These are phyloP conservation scores for Botia almorhae DNA, from an alignment of 2,797 vertebrate species.

Conservation along the genomic window DNA sequence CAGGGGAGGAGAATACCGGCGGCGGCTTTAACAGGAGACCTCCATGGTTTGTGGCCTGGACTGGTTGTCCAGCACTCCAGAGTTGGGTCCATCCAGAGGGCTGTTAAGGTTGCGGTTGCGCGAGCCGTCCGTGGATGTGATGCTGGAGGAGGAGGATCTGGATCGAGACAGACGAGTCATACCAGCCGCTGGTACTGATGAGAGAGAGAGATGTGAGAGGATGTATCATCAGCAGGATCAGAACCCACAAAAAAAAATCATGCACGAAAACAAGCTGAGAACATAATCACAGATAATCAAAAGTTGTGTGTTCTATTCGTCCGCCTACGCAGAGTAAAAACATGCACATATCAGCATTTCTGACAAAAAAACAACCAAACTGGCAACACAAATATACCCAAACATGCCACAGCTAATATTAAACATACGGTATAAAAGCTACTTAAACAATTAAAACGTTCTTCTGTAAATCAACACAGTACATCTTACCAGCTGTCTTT, in stretches of 20 bases:
- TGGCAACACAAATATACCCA: neutral
- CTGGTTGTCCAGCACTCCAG: constrained; percentile 81
- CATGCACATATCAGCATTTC: neutral
- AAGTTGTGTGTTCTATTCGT: neutral
- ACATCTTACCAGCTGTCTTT: neutral
- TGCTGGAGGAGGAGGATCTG: constrained; percentile 91
- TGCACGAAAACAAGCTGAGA: constrained; percentile 25
- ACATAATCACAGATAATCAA: constrained; percentile 8
- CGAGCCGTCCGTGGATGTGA: constrained; percentile 87
- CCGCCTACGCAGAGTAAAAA: neutral
- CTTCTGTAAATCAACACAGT: no score
- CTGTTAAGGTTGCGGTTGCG: constrained; percentile 88
- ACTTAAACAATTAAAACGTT: no score
- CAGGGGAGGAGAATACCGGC: neutral
- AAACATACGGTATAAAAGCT: neutral
- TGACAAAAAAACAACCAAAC: neutral
- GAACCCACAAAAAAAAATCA: neutral
- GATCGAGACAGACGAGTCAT: constrained; percentile 94
- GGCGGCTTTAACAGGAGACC: constrained; percentile 87
- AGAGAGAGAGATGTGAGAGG: constrained; percentile 21
- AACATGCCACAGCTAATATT: neutral
- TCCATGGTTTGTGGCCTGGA: constrained; percentile 91
- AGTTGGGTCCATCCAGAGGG: constrained; percentile 82
- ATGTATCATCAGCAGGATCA: neutral
- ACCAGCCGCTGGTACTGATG: constrained; percentile 87